Evolutionary conservation across 2,113 vertebrate species (phyloP).

Genomic region (Miniopterus natalensis): DNA sequence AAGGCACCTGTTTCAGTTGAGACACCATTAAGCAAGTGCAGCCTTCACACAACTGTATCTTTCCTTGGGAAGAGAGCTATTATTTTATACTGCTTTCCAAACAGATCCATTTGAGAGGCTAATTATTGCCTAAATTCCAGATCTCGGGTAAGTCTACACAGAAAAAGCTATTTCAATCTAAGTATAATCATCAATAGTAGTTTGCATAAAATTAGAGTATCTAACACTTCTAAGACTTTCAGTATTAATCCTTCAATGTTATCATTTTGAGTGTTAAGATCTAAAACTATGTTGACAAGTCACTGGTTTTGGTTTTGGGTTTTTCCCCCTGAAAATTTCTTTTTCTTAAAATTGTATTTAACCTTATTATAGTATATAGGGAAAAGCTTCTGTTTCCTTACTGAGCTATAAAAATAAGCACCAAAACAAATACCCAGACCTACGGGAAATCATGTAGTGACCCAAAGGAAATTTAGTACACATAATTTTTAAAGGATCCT

Average conservation of each 20-base stretch:
- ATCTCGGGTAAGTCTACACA: constrained; percentile 32
- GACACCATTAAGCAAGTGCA: constrained; percentile 68
- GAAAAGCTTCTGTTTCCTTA: constrained; percentile 11
- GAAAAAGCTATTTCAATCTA: constrained; percentile 38
- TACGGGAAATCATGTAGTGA: neutral
- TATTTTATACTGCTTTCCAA: constrained; percentile 74
- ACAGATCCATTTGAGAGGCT: constrained; percentile 33
- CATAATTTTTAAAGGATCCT: neutral
- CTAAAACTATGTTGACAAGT: constrained; percentile 28
- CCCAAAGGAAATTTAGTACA: neutral
- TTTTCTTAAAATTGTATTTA: constrained; percentile 56
- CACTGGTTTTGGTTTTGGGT: neutral
- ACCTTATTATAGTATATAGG: neutral
- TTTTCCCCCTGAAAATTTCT: neutral
- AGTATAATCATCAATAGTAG: neutral
- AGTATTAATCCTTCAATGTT: neutral
- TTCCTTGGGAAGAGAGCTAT: constrained; percentile 73
- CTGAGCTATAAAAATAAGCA: constrained; percentile 30
- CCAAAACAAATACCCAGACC: constrained; percentile 6
- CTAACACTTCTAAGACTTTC: constrained; percentile 34
- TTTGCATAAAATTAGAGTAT: constrained; percentile 1
- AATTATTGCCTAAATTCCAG: constrained; percentile 64
- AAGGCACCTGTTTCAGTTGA: constrained; percentile 82
- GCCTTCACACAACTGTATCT: constrained; percentile 67
- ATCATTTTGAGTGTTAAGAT: constrained; percentile 24